Evolutionary conservation across 2,113 vertebrate species (phyloP).

Genomic region (Eira barbara): DNA sequence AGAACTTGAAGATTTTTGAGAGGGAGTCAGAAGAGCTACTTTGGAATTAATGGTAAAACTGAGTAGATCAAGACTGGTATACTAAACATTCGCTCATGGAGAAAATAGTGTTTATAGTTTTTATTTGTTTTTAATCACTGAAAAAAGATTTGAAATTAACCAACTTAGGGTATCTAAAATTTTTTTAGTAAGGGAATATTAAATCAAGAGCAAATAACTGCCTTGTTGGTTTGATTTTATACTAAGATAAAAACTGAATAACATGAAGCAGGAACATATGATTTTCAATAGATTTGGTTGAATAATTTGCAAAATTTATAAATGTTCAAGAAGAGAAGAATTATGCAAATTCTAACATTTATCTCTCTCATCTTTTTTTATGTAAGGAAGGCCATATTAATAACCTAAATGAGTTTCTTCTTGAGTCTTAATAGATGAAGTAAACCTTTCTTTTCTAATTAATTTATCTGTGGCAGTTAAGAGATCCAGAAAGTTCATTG

Average conservation of each 20-base stretch:
- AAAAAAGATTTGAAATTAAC: background rate
- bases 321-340: background rate
- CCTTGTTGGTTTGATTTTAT: background rate
- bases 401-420: background rate
- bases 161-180: background rate
- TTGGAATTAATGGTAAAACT: background rate
- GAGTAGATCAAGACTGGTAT: background rate
- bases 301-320: background rate
- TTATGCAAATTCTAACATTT: slow-evolving; percentile 24
- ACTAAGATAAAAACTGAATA: background rate
- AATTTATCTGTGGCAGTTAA: background rate
- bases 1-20: background rate
- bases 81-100: background rate
- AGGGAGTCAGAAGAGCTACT: background rate
- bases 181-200: background rate
- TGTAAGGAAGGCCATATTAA: background rate
- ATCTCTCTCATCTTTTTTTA: background rate
- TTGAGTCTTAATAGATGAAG: background rate
- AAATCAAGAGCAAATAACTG: background rate
- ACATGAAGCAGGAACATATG: background rate
- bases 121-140: background rate
- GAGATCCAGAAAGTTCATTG: background rate
- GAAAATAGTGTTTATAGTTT: background rate
- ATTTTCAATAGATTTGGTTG: background rate
- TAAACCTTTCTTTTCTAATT: background rate